A percentile compares a stretch with the other conserved stretches of the same genome.
Conservation (phyloP, 1,140 invertebrate genomes). For the Aphelenchoides besseyi region DNA sequence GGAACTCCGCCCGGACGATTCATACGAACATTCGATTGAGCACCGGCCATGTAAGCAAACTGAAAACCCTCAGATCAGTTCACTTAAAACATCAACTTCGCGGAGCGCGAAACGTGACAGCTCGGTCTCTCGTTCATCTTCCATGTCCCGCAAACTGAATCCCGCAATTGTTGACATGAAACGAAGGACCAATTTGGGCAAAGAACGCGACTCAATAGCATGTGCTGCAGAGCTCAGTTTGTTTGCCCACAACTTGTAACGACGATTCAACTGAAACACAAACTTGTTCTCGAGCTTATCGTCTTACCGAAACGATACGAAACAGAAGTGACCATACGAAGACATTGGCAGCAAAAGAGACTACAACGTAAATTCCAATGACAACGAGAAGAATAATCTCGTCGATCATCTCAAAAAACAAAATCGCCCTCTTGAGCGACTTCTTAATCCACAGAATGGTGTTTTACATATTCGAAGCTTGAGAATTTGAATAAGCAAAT, state of each 20-base stretch:
- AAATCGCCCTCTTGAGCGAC: too few relatives aligned
- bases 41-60: not conserved
- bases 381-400: too few relatives aligned
- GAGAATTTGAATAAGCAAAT: too few relatives aligned
- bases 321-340: not conserved
- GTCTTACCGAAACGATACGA: slow-evolving; percentile 9
- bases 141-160: slow-evolving; percentile 16
- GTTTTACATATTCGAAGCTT: too few relatives aligned
- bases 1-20: not conserved
- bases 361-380: not conserved
- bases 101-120: slow-evolving; percentile 10
- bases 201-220: not conserved
- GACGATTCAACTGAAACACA: not conserved
- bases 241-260: slow-evolving; percentile 8
- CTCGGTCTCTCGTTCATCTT: slow-evolving; percentile 19
- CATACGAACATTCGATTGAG: not conserved
- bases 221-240: slow-evolving; percentile 2
- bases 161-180: slow-evolving; percentile 4
- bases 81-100: not conserved
- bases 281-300: not conserved
- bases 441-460: too few relatives aligned
- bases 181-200: slow-evolving; percentile 11
- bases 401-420: too few relatives aligned
- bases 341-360: not conserved
- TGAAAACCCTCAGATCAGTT: not conserved